phyloP scores from a whole-genome alignment of 2,797 vertebrate species.

The Syngnathus acus region DNA sequence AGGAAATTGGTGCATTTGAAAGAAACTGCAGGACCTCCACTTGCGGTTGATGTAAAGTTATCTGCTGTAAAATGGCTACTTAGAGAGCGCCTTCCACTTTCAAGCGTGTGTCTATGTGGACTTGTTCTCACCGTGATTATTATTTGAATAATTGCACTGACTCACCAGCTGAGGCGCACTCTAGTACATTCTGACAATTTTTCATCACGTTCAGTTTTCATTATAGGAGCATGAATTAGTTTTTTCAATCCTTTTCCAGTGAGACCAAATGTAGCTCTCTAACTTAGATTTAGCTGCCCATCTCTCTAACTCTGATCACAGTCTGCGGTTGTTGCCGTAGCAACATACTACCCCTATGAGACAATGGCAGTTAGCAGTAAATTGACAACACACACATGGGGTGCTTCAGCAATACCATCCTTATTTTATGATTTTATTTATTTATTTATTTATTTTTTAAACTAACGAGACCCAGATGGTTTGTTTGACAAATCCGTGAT shows the following conservation, averaged over 20 bases:
- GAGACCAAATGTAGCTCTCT: background rate
- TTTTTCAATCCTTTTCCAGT: background rate
- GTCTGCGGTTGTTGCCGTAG: slow-evolving; percentile 5
- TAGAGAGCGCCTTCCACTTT: too few species aligned
- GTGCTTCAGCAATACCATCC: background rate
- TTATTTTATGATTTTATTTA: background rate
- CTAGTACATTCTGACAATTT: too few species aligned
- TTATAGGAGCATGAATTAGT: too few species aligned
- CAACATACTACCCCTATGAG: background rate
- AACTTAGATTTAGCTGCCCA: background rate
- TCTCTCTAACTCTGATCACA: background rate
- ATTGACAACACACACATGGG: background rate
- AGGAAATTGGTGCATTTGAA: too few species aligned
- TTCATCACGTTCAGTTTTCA: too few species aligned
- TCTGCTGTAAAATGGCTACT: too few species aligned
- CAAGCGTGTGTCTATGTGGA: too few species aligned
- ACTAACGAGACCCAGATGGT: background rate
- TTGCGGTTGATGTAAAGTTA: too few species aligned
- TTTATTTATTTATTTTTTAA: background rate
- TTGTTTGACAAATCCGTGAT: background rate
- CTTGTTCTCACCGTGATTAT: too few species aligned
- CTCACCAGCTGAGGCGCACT: too few species aligned
- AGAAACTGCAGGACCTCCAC: too few species aligned
- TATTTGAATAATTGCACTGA: too few species aligned
- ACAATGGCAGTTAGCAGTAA: slow-evolving; percentile 4